These are phyloP conservation scores for Heliconius eleuchia DNA, from an alignment of 1,140 invertebrate species.

Conservation along the genomic window DNA sequence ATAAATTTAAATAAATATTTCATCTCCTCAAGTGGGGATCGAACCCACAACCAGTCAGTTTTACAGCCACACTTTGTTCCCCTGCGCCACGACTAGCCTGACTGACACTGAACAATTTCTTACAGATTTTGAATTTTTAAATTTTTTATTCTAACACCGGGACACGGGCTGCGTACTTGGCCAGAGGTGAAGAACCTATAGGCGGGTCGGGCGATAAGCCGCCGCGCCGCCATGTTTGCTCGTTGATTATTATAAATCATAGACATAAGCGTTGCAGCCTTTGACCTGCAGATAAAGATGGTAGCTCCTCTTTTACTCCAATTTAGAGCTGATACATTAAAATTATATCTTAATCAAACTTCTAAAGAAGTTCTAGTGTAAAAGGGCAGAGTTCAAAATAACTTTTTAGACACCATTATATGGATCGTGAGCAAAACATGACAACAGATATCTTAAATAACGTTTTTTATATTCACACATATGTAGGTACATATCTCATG, in stretches of 20 bases:
- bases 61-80: too few relatives aligned
- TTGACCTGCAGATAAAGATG: constrained; percentile 58
- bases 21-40: too few relatives aligned
- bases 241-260: constrained; percentile 69
- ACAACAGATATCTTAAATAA: too few relatives aligned
- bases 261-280: constrained; percentile 57
- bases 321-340: neutral
- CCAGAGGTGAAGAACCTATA: constrained; percentile 67
- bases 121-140: too few relatives aligned
- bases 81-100: too few relatives aligned
- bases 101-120: too few relatives aligned
- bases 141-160: constrained; percentile 18
- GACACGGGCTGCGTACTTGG: constrained; percentile 44
- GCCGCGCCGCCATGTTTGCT: constrained; percentile 53
- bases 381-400: neutral
- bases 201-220: constrained; percentile 61
- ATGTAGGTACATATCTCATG: too few relatives aligned
- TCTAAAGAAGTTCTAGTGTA: neutral
- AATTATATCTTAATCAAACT: neutral
- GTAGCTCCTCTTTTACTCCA: constrained; percentile 37
- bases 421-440: neutral
- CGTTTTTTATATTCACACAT: too few relatives aligned
- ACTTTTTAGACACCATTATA: neutral
- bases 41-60: too few relatives aligned
- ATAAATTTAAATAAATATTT: too few relatives aligned